Base-by-base conservation (phyloP, 2,113 vertebrate species). In the Marcusenius ussheri region DNA sequence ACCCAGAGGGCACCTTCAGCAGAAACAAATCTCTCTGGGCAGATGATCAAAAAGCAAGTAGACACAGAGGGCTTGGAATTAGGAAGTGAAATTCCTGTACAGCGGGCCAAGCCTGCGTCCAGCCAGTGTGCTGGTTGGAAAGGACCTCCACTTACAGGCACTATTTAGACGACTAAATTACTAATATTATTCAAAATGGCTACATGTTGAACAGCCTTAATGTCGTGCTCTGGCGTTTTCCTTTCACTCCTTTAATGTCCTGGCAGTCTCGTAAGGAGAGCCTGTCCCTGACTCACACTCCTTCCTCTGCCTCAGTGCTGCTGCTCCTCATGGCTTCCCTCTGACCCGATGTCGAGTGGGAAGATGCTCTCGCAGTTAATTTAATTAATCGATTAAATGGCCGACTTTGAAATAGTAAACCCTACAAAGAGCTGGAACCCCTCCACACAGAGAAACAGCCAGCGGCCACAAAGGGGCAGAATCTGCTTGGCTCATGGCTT, bases 11-110 rank as follows among this genome's bases (percentile, higher is more conserved):
- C 91, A 93, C 94, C 95, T 94, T 94, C 95, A 96, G 95, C 96
- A 95, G 96, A 96, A 97, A 96, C 95, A 96, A 95, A 96, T 96
- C 96, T 96, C 96, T 96, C 97, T 97, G 96, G 97, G 97, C 97
- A 97, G 93, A 3, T 89, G 86, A 95, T 97, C 97, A 97, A 97
- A 80, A 96, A 96, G 95, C 96, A 97, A 96, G 97, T 97, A 97
- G 96, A 96, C 96, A 96, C 96, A 95, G 96, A 97, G 97, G 93
- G 95, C 96, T 95, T 80, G n/a, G 45, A 50, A 49, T 94, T 95
- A 95, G 96, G 97, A 96, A 94, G 96, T 96, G 96, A 97, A 96
- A 95, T 95, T 95, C 94, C 95, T 95, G 94, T 94, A 94, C 94
- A 93, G 93, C 92, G 93, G 94, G 94, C 95, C 95, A 96, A 96